These are phyloP conservation scores for Quadroppia sp. DNA, from an alignment of 2,888 invertebrate species.

Conservation along the genomic window DNA sequence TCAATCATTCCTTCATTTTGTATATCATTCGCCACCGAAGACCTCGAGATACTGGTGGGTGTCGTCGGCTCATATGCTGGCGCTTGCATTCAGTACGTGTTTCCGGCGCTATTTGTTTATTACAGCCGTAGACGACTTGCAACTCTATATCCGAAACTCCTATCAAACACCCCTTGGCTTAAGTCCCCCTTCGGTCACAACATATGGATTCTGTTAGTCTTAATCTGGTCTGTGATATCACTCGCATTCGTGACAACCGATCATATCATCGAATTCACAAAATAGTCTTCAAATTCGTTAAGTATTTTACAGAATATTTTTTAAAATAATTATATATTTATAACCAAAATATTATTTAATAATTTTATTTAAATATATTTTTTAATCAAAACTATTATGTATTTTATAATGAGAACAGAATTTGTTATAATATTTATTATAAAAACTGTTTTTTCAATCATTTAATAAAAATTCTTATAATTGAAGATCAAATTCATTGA, in stretches of 20 bases:
- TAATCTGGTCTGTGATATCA: constrained; percentile 77
- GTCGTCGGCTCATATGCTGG: constrained; percentile 94
- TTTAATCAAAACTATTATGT: no score
- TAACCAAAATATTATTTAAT: no score
- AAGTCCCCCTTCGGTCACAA: constrained; percentile 73
- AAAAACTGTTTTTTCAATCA: no score
- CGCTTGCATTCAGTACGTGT: constrained; percentile 86
- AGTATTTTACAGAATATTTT: no score
- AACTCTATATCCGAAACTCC: neutral
- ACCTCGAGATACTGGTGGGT: constrained; percentile 65
- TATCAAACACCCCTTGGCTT: no score
- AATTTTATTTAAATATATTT: no score
- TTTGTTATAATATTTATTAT: no score
- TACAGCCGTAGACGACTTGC: constrained; percentile 62
- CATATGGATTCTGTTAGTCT: constrained; percentile 75
- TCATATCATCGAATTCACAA: constrained; percentile 53
- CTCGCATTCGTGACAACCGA: constrained; percentile 79
- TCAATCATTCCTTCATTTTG: constrained; percentile 77
- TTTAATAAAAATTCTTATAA: no score
- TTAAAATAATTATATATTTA: no score
- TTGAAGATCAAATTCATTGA: no score
- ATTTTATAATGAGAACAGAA: no score
- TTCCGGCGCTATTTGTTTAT: constrained; percentile 79
- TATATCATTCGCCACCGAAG: constrained; percentile 76
- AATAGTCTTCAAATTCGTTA: no score